phyloP scores from a whole-genome alignment of 1,140 invertebrate species.

The Hydropsyche tenuis region DNA sequence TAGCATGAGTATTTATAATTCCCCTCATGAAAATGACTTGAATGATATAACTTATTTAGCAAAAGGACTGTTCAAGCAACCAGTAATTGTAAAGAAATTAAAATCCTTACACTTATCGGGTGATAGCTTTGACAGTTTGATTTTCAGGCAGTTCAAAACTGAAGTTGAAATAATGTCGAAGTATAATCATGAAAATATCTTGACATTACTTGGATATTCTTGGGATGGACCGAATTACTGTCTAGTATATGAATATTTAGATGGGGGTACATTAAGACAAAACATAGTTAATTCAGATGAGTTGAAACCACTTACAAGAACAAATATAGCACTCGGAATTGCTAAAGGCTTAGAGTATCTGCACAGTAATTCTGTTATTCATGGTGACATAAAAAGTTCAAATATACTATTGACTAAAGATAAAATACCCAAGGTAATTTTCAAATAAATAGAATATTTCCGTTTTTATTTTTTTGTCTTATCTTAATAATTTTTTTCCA shows the following conservation, averaged over 20 bases:
- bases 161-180: slow-evolving; percentile 68
- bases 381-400: slow-evolving; percentile 79
- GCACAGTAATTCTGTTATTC: slow-evolving; percentile 69
- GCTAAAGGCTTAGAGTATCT: slow-evolving; percentile 69
- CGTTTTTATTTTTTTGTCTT: slow-evolving; percentile 17
- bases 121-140: slow-evolving; percentile 55
- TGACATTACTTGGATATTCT: slow-evolving; percentile 71
- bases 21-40: slow-evolving; percentile 52
- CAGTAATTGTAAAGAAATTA: slow-evolving; percentile 71
- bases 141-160: slow-evolving; percentile 68
- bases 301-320: slow-evolving; percentile 61
- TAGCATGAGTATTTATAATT: slow-evolving; percentile 45
- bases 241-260: slow-evolving; percentile 73
- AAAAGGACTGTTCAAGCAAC: slow-evolving; percentile 55
- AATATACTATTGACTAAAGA: slow-evolving; percentile 74
- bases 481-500: slow-evolving; percentile 53
- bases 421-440: slow-evolving; percentile 68
- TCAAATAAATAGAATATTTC: slow-evolving; percentile 33
- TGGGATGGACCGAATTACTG: slow-evolving; percentile 68
- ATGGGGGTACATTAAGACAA: slow-evolving; percentile 72
- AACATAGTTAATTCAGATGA: slow-evolving; percentile 60
- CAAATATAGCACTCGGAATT: slow-evolving; percentile 68
- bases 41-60: slow-evolving; percentile 61
- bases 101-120: slow-evolving; percentile 56
- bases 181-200: slow-evolving; percentile 71